phyloP scores from a whole-genome alignment of 2,888 invertebrate species.

The Pimpla rufipes region DNA sequence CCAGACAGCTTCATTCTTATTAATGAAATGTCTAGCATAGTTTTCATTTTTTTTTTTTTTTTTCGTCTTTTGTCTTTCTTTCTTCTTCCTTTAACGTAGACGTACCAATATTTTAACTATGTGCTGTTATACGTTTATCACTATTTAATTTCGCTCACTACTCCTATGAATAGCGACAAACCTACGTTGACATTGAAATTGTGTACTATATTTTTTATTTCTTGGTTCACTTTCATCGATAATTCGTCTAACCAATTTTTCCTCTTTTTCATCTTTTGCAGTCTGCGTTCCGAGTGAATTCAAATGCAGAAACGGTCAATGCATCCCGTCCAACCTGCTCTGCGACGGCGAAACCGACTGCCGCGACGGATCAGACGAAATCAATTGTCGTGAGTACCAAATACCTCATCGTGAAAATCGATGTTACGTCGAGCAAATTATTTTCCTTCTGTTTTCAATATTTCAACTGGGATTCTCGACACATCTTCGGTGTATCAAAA shows the following conservation, averaged over 20 bases:
- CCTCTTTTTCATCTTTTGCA: slow-evolving; percentile 78
- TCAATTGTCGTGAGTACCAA: slow-evolving; percentile 87
- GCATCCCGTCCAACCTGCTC: slow-evolving; percentile 86
- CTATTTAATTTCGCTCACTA: background rate
- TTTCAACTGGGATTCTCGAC: slow-evolving; percentile 9
- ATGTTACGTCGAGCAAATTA: background rate
- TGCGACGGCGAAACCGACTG: slow-evolving; percentile 88
- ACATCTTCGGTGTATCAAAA: slow-evolving; percentile 22
- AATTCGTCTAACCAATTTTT: slow-evolving; percentile 12
- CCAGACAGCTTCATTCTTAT: background rate
- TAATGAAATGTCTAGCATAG: background rate
- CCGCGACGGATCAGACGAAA: slow-evolving; percentile 88
- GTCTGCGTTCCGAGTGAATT: slow-evolving; percentile 87
- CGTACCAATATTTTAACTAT: no score
- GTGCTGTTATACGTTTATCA: background rate
- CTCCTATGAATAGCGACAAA: no score
- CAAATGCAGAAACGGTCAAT: slow-evolving; percentile 88
- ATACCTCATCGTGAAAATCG: slow-evolving; percentile 25
- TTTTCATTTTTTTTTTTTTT: background rate
- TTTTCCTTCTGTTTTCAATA: slow-evolving; percentile 32
- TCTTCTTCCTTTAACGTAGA: background rate
- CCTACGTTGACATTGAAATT: no score
- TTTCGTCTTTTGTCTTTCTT: slow-evolving; percentile 8
- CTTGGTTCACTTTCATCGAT: slow-evolving; percentile 3
- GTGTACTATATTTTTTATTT: background rate